Percentiles rank a stretch among this genome's conserved stretches.
Evolutionary conservation across 2,888 invertebrate species (phyloP).

Genomic region (Suillia variegata): DNA sequence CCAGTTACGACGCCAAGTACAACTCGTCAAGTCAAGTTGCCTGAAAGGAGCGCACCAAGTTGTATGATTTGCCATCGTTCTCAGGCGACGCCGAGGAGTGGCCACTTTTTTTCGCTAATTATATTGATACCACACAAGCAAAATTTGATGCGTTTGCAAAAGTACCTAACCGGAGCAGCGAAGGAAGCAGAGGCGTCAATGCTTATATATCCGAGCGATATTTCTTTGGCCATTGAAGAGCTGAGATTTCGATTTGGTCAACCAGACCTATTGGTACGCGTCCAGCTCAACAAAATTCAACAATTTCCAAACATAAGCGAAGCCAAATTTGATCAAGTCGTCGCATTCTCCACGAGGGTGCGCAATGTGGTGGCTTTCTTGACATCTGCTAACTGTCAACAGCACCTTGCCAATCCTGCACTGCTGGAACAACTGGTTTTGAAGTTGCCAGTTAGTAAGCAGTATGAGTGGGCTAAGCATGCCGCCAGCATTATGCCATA

Average conservation of each 20-base stretch:
- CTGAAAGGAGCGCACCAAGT: neutral
- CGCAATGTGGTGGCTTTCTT: slow-evolving; percentile 39
- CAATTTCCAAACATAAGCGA: slow-evolving; percentile 12
- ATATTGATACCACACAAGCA: slow-evolving; percentile 19
- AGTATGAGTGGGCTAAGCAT: slow-evolving; percentile 16
- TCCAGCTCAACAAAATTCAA: slow-evolving; percentile 15
- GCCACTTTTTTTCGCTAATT: slow-evolving; percentile 21
- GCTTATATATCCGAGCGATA: slow-evolving; percentile 10
- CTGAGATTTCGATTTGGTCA: slow-evolving; percentile 18
- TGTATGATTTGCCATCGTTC: slow-evolving; percentile 24
- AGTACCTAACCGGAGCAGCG: slow-evolving; percentile 16
- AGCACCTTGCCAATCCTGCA: slow-evolving; percentile 20
- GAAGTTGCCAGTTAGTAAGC: slow-evolving; percentile 7
- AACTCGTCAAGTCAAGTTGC: too few species aligned
- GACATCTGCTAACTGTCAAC: slow-evolving; percentile 21
- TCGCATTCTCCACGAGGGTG: slow-evolving; percentile 22
- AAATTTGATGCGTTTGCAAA: slow-evolving; percentile 21
- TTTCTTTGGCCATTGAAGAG: slow-evolving; percentile 11
- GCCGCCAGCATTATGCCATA: neutral
- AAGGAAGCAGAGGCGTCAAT: slow-evolving; percentile 21
- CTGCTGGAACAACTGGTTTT: slow-evolving; percentile 18
- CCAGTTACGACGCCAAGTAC: neutral
- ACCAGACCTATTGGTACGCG: slow-evolving; percentile 21
- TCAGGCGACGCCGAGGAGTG: slow-evolving; percentile 24
- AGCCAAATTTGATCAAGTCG: slow-evolving; percentile 12